phyloP scores from a whole-genome alignment of 2,797 vertebrate genomes.

The Avahi laniger region DNA sequence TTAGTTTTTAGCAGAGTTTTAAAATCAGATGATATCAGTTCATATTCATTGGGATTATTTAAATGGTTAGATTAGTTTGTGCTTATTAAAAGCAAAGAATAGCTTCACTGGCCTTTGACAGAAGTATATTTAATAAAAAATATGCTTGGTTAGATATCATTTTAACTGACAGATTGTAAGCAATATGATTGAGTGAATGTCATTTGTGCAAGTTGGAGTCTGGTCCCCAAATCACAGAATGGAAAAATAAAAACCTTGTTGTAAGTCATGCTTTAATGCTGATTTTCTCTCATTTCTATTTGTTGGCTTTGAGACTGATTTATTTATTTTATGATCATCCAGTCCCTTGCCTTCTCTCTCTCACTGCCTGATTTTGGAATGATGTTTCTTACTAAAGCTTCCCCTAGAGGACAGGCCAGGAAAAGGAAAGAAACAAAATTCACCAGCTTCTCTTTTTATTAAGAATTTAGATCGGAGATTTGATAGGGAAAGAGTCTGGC shows the following conservation, averaged over 20 bases:
- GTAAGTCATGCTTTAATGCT: background rate
- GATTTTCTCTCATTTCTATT: conserved; percentile 31
- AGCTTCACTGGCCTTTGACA: conserved; percentile 51
- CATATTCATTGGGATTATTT: conserved; percentile 56
- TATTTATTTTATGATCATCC: conserved; percentile 28
- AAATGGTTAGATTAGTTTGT: conserved; percentile 55
- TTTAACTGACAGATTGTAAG: conserved; percentile 67
- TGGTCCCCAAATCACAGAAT: conserved; percentile 47
- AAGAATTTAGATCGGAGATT: conserved; percentile 61
- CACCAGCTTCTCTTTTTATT: conserved; percentile 40
- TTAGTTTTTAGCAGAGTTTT: conserved; percentile 74
- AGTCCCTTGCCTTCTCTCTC: background rate
- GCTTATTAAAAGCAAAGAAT: conserved; percentile 64
- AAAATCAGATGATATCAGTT: conserved; percentile 69
- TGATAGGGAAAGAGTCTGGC: conserved; percentile 5
- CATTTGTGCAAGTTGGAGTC: conserved; percentile 34
- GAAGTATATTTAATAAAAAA: conserved; percentile 60
- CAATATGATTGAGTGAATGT: conserved; percentile 52
- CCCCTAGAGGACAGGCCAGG: conserved; percentile 74
- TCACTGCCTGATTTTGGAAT: conserved; percentile 35
- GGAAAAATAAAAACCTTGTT: conserved; percentile 37
- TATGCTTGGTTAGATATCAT: conserved; percentile 56
- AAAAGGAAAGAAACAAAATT: conserved; percentile 71
- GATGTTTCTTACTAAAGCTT: conserved; percentile 71
- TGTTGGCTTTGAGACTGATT: conserved; percentile 12